Evolutionary conservation across 2,888 invertebrate species (phyloP), one percentile per base, ranked within the genome.

Genomic region (Eupsilia transversa): DNA sequence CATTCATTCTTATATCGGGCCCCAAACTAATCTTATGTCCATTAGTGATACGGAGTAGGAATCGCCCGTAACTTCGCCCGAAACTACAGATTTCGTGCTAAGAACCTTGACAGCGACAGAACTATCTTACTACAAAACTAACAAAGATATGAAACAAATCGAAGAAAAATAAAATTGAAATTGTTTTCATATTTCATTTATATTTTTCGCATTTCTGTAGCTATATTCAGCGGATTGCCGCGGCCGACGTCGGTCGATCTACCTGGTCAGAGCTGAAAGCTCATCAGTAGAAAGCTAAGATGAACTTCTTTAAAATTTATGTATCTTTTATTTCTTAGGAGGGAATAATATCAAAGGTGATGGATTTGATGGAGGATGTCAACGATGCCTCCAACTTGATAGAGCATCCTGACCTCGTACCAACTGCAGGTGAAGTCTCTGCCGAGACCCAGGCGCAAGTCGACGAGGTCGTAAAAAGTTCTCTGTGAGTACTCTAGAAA

Each of bases 381-480:
- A 82, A 79, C 6, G 56, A 74, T 0, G 83, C 90, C 0, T 83
- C 85, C 49, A 43, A 74, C 0, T 69, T 86, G 33, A 33, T 89
- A 4, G 90, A 90, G 35, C 81, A 88, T 3, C 89, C 90, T 0
- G 78, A 87, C 0, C 78, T 91, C 9, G 82, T 89, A 27, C 93
- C 94, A 0, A 61, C 57, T 1, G 82, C 77, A 0, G 79, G 70
- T 0, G 74, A 82, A 17, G 46, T 87, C 1, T 73, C 90, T 0
- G 65, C 85, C 0, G 90, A 88, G 0, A 89, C 89, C 0, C 82
- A 83, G 76, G 82, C 80, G 1, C 79, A 84, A 0, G 82, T 89
- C 12, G 91, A 92, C 1, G 92, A 93, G 0, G 80, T 94, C n/a
- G 30, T 88, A 7, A 86, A 88, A 23, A 87, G 89, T 66, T 91